Evolutionary conservation across 2,888 invertebrate species (phyloP).

Genomic region (Pyralis farinalis): DNA sequence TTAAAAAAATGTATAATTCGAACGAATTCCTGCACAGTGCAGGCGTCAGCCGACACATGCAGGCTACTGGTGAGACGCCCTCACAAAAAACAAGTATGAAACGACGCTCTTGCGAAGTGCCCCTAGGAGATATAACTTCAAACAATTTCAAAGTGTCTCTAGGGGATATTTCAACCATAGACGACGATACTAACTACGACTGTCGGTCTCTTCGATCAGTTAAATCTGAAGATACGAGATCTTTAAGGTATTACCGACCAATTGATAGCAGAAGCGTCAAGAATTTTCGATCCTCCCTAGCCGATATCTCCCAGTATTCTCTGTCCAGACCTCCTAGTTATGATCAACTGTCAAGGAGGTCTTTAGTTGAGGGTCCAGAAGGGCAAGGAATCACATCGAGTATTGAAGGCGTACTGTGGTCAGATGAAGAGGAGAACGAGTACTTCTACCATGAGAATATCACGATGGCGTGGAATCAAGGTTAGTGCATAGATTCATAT

Average conservation of each 20-base stretch:
- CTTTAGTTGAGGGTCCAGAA: conserved; percentile 61
- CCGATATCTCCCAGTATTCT: conserved; percentile 55
- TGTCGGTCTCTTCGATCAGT: conserved; percentile 59
- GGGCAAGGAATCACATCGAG: conserved; percentile 68
- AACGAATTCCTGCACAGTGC: conserved; percentile 72
- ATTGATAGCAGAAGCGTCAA: conserved; percentile 70
- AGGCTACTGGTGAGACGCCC: conserved; percentile 70
- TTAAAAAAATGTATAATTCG: conserved; percentile 62
- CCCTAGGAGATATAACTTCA: conserved; percentile 67
- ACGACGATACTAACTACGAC: conserved; percentile 55
- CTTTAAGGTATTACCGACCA: conserved; percentile 53
- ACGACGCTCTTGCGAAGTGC: conserved; percentile 69
- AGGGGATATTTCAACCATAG: conserved; percentile 51
- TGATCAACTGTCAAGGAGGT: conserved; percentile 68
- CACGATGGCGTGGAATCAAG: conserved; percentile 74
- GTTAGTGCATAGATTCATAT: too few relatives aligned
- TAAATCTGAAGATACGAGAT: conserved; percentile 58
- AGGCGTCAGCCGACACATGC: conserved; percentile 73
- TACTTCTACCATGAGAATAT: conserved; percentile 77
- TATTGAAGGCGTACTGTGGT: conserved; percentile 77
- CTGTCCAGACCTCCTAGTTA: conserved; percentile 69
- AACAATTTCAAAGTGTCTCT: conserved; percentile 73
- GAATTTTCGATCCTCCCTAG: conserved; percentile 66
- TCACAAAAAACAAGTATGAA: conserved; percentile 74
- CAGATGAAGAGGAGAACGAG: conserved; percentile 76